phyloP scores from a whole-genome alignment of 1,140 invertebrate species.

The Drosophila varians region DNA sequence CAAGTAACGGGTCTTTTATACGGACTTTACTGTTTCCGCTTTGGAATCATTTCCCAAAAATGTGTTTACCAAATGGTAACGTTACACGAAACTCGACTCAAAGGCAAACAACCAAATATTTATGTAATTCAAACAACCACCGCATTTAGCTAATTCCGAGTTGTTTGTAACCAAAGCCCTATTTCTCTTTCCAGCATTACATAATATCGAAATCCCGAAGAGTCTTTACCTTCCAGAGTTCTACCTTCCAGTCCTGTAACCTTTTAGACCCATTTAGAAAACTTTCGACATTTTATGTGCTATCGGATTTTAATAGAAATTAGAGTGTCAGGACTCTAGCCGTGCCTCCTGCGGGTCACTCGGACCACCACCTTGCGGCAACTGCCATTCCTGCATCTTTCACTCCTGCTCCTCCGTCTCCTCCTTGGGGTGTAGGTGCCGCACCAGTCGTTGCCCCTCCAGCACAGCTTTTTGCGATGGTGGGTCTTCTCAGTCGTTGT shows the following conservation, averaged over 20 bases:
- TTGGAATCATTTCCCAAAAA: background rate
- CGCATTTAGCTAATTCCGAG: too few relatives aligned
- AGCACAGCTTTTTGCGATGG: slow-evolving; percentile 3
- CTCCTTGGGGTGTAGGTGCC: background rate
- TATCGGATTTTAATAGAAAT: background rate
- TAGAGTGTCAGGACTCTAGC: background rate
- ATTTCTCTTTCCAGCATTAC: background rate
- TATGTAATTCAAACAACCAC: background rate
- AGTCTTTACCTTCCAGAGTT: too few relatives aligned
- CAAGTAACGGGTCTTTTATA: background rate
- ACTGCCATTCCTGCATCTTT: background rate
- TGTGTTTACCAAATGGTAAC: background rate
- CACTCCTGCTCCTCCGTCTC: background rate
- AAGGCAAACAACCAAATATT: background rate
- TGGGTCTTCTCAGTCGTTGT: background rate
- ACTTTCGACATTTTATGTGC: background rate
- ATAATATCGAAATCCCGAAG: background rate
- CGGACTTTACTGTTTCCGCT: background rate
- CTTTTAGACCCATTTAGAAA: background rate
- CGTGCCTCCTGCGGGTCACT: background rate
- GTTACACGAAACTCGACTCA: too few relatives aligned
- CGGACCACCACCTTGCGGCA: background rate
- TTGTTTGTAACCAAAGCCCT: too few relatives aligned
- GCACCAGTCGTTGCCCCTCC: slow-evolving; percentile 9
- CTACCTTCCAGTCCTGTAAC: too few relatives aligned